Percentiles rank a stretch among this genome's conserved stretches.
These are phyloP conservation scores for Herminia tarsipennalis DNA, from an alignment of 2,888 invertebrate genomes.

Conservation along the genomic window DNA sequence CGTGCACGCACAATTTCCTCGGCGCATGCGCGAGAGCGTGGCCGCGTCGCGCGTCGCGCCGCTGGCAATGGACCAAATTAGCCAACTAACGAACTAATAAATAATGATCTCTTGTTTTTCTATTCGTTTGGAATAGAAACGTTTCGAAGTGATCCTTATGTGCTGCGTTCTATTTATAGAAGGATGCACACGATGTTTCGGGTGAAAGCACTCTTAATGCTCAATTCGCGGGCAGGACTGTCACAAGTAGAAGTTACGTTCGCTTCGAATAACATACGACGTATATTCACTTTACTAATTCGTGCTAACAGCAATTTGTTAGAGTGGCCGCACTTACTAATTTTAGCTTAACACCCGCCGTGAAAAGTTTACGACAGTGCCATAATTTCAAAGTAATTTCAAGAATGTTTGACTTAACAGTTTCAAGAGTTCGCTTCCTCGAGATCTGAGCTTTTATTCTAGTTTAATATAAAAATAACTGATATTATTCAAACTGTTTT, in stretches of 20 bases:
- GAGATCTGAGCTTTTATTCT: constrained; percentile 64
- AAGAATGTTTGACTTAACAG: constrained; percentile 78
- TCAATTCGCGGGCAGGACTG: constrained; percentile 73
- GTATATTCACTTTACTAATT: constrained; percentile 74
- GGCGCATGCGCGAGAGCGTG: constrained; percentile 77
- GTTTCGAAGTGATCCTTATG: constrained; percentile 73
- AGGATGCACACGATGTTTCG: constrained; percentile 80
- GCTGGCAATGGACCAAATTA: constrained; percentile 84
- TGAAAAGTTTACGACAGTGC: constrained; percentile 79
- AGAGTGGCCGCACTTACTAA: constrained; percentile 77
- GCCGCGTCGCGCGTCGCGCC: constrained; percentile 56
- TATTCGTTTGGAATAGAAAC: constrained; percentile 82
- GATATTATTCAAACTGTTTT: constrained; percentile 35
- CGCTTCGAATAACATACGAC: constrained; percentile 60
- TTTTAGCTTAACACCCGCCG: constrained; percentile 78
- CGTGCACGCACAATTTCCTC: constrained; percentile 79
- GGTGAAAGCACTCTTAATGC: constrained; percentile 84
- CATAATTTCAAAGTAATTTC: constrained; percentile 80
- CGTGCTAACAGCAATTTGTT: constrained; percentile 79
- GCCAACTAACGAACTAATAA: constrained; percentile 85
- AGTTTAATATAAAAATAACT: constrained; percentile 59
- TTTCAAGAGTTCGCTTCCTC: constrained; percentile 69
- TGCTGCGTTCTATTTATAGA: constrained; percentile 75
- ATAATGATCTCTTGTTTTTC: constrained; percentile 86
- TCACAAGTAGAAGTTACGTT: constrained; percentile 61